A percentile compares a stretch with the other conserved stretches of the same genome.
Conservation (phyloP, 1,140 invertebrate genomes). For the Rhyacophila brunnea region DNA sequence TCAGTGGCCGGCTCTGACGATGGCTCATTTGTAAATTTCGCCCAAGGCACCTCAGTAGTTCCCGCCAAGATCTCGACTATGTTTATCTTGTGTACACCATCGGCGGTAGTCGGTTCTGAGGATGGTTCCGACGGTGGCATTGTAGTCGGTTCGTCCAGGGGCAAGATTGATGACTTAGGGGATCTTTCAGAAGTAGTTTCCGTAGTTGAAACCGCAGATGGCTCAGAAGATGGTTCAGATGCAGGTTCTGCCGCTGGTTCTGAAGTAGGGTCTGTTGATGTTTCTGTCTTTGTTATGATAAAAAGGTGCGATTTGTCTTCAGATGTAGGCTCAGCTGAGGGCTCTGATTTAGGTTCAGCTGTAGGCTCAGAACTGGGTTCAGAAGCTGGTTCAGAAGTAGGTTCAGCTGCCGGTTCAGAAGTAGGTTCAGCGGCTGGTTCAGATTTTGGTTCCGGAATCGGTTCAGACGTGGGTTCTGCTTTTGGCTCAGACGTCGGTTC, state of each 20-base stretch:
- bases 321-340: constrained; percentile 36
- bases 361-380: constrained; percentile 32
- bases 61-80: constrained; percentile 22
- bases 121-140: constrained; percentile 39
- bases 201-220: constrained; percentile 33
- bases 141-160: constrained; percentile 36
- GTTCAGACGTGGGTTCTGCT: constrained; percentile 37
- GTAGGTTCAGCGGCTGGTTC: constrained; percentile 37
- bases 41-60: constrained; percentile 1
- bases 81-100: neutral
- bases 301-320: constrained; percentile 40
- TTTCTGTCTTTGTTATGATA: constrained; percentile 38
- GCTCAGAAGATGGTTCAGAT: constrained; percentile 37
- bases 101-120: constrained; percentile 23
- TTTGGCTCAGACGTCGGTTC: constrained; percentile 36
- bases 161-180: constrained; percentile 6
- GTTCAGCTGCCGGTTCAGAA: constrained; percentile 39
- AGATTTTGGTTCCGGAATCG: constrained; percentile 39
- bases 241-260: constrained; percentile 33
- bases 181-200: constrained; percentile 37
- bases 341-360: constrained; percentile 35
- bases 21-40: constrained; percentile 36
- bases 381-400: constrained; percentile 37
- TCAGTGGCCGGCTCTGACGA: constrained; percentile 39
- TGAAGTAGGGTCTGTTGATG: constrained; percentile 37